Evolutionary conservation across 2,113 vertebrate species (phyloP).

Genomic region (Cynoglossus semilaevis): DNA sequence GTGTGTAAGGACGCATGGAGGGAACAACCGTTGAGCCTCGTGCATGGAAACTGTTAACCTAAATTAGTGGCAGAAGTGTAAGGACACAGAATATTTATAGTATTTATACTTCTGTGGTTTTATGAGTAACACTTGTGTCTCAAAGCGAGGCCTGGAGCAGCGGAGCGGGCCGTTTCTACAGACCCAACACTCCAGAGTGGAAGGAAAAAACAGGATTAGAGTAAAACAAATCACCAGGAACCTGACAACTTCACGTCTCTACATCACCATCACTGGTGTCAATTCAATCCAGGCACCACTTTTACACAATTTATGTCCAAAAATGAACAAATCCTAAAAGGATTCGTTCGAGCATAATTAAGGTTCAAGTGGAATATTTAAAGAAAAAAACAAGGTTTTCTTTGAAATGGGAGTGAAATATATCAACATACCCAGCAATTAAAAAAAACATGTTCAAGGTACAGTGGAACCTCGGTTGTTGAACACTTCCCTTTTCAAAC

Average conservation of each 20-base stretch:
- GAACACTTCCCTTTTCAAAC: too few species aligned
- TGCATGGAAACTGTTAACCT: slow-evolving; percentile 52
- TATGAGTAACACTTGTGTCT: slow-evolving; percentile 15
- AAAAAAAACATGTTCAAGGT: too few species aligned
- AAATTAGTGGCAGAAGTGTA: slow-evolving; percentile 41
- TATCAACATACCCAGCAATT: too few species aligned
- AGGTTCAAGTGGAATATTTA: too few species aligned
- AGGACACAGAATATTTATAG: slow-evolving; percentile 40
- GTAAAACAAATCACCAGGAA: slow-evolving; percentile 7
- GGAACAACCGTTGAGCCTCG: slow-evolving; percentile 18
- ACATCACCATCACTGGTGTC: background rate
- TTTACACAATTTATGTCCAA: too few species aligned
- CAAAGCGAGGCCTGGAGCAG: background rate
- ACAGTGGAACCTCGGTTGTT: too few species aligned
- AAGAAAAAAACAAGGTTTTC: too few species aligned
- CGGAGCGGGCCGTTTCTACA: slow-evolving; percentile 2
- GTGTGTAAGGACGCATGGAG: slow-evolving; percentile 5
- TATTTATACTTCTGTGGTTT: slow-evolving; percentile 5
- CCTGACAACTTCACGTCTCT: background rate
- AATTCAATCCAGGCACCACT: background rate
- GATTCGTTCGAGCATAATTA: too few species aligned
- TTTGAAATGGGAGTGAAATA: too few species aligned
- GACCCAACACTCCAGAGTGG: background rate
- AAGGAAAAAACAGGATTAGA: background rate
- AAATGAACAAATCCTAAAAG: too few species aligned